Evolutionary conservation across 2,797 vertebrate genomes (phyloP).

Genomic region (Enteromius unitaeniatus): DNA sequence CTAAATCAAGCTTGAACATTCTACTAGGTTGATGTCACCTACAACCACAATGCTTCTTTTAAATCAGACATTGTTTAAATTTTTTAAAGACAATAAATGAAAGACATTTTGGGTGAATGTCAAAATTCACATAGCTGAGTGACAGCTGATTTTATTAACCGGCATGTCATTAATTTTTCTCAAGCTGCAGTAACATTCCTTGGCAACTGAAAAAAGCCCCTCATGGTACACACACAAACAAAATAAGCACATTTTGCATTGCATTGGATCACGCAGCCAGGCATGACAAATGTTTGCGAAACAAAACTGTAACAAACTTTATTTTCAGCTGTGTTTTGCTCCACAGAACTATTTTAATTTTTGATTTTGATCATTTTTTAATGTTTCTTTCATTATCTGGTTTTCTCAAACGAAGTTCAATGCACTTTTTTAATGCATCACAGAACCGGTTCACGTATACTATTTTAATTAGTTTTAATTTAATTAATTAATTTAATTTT

Average conservation of each 20-base stretch:
- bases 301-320: neutral
- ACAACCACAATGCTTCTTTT: neutral
- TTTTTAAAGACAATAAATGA: neutral
- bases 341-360: neutral
- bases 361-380: no score
- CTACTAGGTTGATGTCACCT: neutral
- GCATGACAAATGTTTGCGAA: neutral
- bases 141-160: constrained; percentile 14
- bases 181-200: neutral
- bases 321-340: neutral
- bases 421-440: neutral
- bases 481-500: no score
- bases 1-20: neutral
- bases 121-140: neutral
- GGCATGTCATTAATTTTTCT: neutral
- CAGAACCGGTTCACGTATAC: neutral
- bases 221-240: neutral
- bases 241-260: no score
- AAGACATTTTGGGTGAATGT: neutral
- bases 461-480: no score
- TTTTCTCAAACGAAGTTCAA: neutral
- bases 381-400: neutral
- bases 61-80: neutral
- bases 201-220: neutral
- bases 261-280: neutral